These are phyloP conservation scores for Volucella bombylans DNA, from an alignment of 2,888 invertebrate genomes.

Conservation along the genomic window DNA sequence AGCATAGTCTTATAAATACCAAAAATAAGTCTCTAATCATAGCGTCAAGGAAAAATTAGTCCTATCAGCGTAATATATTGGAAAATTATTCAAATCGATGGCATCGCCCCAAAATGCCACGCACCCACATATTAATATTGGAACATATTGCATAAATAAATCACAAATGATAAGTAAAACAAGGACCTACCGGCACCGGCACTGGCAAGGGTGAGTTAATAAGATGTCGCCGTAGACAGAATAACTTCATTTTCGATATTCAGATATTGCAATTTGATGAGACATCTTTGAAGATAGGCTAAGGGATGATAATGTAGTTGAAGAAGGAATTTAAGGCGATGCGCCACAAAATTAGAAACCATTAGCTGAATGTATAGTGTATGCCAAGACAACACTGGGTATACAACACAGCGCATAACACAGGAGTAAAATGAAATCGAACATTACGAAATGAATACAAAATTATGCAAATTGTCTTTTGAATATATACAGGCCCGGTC, in stretches of 20 bases:
- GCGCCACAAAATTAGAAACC: conserved; percentile 61
- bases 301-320: conserved; percentile 62
- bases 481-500: conserved; percentile 3
- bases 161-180: conserved; percentile 77
- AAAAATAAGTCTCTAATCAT: conserved; percentile 70
- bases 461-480: conserved; percentile 68
- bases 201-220: conserved; percentile 65
- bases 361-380: conserved; percentile 54
- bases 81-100: conserved; percentile 73
- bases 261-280: conserved; percentile 74
- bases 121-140: conserved; percentile 74
- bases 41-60: conserved; percentile 69
- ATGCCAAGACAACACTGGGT: conserved; percentile 4
- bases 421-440: background rate
- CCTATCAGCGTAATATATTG: conserved; percentile 70
- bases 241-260: conserved; percentile 70
- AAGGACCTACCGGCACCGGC: conserved; percentile 30
- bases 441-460: conserved; percentile 64
- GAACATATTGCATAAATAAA: conserved; percentile 80
- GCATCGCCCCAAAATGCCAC: conserved; percentile 63
- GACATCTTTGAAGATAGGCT: conserved; percentile 60
- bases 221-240: conserved; percentile 69
- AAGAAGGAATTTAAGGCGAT: conserved; percentile 7
- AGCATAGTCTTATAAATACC: background rate
- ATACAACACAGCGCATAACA: conserved; percentile 11